Evolutionary conservation across 2,888 invertebrate species (phyloP), one percentile per base, ranked within the genome.

Genomic region (Linhomoeus sp.): DNA sequence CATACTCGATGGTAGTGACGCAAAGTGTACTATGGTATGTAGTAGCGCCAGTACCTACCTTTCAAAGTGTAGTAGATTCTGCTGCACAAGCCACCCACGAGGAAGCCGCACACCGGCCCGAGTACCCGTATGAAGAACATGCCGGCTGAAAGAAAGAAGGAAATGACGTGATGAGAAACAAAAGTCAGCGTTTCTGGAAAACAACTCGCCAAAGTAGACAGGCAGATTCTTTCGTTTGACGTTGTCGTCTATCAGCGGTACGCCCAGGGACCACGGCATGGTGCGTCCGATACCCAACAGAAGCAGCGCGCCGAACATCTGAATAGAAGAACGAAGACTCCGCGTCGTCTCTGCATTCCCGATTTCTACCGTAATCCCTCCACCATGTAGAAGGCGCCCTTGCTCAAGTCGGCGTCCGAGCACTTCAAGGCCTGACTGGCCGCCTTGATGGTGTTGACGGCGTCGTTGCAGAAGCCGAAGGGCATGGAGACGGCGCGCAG

Each of bases 211-310:
- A 37, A 63, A 64, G 44, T 62, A 63, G 2, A 61, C 36, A 3
- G 63, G 63, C 22, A 62, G 50, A 52, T 59, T 62, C 22, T 47
- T 41, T 50, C 58, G 63, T 46, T 58, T 58, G 20, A 64, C 61
- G 48, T 63, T 64, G 50, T 63, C 63, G 49, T 63, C 63, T 49
- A 63, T 57, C 14, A 63, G 49, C 2, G 63, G 63, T 9, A 63
- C 49, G 19, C 63, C 63, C 12, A 63, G 53, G 2, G 62, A 60
- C 49, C 60, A 64, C 1, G 63, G 63, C 63, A 64, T 63, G 19
- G 60, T 62, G 45, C 62, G 52, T 19, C 63, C 63, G 35, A 63
- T 55, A 47, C 63, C 63, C 9, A 63, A 53, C 22, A 64, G 52
- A 25, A 64, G 49, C 20, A 63, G 52, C 9, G 60, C 63, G 23